Evolutionary conservation across 2,797 vertebrate species (phyloP).

Genomic region (Aplochiton taeniatus): DNA sequence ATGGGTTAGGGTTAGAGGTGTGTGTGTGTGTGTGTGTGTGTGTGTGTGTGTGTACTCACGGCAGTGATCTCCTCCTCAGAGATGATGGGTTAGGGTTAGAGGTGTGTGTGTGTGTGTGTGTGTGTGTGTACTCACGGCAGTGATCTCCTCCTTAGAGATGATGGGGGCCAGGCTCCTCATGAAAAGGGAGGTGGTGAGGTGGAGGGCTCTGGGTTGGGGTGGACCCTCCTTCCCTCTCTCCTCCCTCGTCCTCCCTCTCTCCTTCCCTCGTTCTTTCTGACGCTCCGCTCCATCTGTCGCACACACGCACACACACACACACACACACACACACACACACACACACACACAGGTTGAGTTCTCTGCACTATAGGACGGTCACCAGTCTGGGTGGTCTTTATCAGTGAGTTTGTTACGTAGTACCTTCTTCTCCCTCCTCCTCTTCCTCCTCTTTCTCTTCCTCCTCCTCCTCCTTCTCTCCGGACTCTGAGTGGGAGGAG

Average conservation of each 20-base stretch:
- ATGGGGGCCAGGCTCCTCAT: conserved; percentile 88
- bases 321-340: conserved; percentile 10
- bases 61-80: conserved; percentile 87
- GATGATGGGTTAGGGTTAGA: conserved; percentile 72
- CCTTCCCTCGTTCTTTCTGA: conserved; percentile 51
- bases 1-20: background rate
- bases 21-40: background rate
- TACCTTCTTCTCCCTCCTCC: conserved; percentile 53
- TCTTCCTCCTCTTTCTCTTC: conserved; percentile 49
- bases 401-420: conserved; percentile 18
- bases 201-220: conserved; percentile 81
- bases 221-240: conserved; percentile 66
- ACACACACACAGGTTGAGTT: conserved; percentile 24
- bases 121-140: conserved; percentile 74
- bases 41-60: conserved; percentile 62
- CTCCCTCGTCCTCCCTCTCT: conserved; percentile 69
- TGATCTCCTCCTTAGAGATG: conserved; percentile 88
- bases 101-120: background rate
- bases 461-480: conserved; percentile 66
- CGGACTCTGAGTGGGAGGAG: conserved; percentile 70
- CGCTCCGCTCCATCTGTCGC: conserved; percentile 38
- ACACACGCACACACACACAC: conserved; percentile 10
- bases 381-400: background rate
- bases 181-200: conserved; percentile 89
- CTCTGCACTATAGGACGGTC: too few species aligned